Percentiles rank a stretch among this genome's conserved stretches.
Conservation (phyloP, 2,888 invertebrate genomes). For the Tubulanus polymorphus region DNA sequence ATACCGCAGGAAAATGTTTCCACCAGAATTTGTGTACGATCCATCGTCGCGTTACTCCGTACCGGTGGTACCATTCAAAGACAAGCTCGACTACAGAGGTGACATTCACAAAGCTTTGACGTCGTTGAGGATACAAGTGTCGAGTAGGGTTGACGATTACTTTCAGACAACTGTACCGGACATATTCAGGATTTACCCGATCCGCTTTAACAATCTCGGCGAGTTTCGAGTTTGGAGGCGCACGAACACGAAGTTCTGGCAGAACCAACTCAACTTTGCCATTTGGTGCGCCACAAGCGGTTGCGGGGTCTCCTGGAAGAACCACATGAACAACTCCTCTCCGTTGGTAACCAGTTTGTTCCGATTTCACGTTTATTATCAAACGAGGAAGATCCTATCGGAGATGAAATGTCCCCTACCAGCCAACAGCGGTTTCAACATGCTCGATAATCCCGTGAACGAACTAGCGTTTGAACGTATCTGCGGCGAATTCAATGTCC, state of each 20-base stretch:
- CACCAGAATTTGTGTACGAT: too few relatives aligned
- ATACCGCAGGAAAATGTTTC: too few relatives aligned
- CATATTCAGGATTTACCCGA: too few relatives aligned
- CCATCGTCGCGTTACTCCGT: too few relatives aligned
- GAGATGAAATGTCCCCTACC: neutral
- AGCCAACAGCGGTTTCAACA: neutral
- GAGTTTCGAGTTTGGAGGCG: too few relatives aligned
- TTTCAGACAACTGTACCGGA: too few relatives aligned
- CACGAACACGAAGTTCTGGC: neutral
- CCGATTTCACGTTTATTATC: slow-evolving; percentile 1
- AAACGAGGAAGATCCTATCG: neutral
- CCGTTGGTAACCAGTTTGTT: neutral
- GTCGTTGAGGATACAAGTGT: too few relatives aligned
- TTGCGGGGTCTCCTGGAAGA: neutral
- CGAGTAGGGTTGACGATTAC: too few relatives aligned
- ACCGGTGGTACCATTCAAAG: too few relatives aligned
- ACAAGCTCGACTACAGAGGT: too few relatives aligned
- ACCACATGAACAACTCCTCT: neutral
- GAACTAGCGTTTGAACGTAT: neutral
- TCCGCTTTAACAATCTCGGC: too few relatives aligned
- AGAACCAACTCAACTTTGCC: neutral
- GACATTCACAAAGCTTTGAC: too few relatives aligned
- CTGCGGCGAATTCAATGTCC: neutral
- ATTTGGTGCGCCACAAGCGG: neutral
- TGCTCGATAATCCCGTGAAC: neutral